Base-by-base conservation (phyloP, 2,797 vertebrate genomes). In the Tragelaphus eurycerus region DNA sequence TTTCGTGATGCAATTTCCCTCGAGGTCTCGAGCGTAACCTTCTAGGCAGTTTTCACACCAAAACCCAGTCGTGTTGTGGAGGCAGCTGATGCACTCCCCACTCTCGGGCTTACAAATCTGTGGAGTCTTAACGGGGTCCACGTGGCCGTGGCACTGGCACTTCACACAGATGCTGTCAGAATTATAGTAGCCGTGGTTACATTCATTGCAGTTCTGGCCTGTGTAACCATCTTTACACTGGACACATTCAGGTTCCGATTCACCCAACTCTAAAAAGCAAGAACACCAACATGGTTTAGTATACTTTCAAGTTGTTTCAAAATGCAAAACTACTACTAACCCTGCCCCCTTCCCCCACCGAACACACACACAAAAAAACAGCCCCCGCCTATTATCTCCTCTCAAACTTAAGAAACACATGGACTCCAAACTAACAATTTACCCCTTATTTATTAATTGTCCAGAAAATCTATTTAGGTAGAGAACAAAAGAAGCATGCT, bases 61-160 rank as follows among this genome's bases (percentile, higher is more conserved):
- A 34, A 98, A 93, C 7, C 99, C 99, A 0, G 98, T 91, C 0
- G 99, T 99, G 98, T 99, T 99, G 98, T 99, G 99, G 87, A 99
- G 98, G 91, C 99, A 99, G 85, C 79, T 97, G 17, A 99, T 95
- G 98, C 99, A 99, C 96, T 98, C 98, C 1, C 99, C 99, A 0
- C 98, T 99, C 55, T 99, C 99, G 0, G 99, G 99, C 94, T 98
- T 97, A 97, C 99, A 99, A 83, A 99, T 96, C 89, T 99, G 93
- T 10, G 98, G 97, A 0, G 98, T 98, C 34, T 92, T 99, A 6
- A 6, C 96, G 0, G 98, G 99, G 97, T 99, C 99, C 29, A 99
- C 99, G 0, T 99, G 99, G 29, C 99, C 99, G 0, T 98, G 99
- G 98, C 99, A 99, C 6, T 99, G 95, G 29, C 99, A 99, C 0